phyloP scores from a whole-genome alignment of 2,888 invertebrate species.

The Cerastis leucographa region DNA sequence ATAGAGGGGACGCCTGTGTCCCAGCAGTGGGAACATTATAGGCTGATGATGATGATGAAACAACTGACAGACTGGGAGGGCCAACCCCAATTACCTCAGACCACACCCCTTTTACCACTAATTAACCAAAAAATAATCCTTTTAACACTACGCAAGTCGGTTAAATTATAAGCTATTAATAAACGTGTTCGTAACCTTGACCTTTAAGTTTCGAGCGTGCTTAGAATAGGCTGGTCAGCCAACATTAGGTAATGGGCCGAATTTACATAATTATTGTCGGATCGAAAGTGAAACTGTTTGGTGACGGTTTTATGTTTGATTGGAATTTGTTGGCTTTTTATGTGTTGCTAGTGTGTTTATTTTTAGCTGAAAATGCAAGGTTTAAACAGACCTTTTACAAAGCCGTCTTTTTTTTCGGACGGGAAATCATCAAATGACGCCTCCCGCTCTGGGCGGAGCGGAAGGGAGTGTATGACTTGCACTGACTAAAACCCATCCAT shows the following conservation, averaged over 20 bases:
- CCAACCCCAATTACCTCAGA: background rate
- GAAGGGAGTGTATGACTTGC: too few species aligned
- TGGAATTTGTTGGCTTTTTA: background rate
- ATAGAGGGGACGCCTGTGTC: too few species aligned
- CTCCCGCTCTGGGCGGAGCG: too few species aligned
- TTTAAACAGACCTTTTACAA: too few species aligned
- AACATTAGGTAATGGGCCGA: constrained; percentile 26
- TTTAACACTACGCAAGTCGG: background rate
- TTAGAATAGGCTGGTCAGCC: constrained; percentile 31
- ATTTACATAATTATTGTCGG: constrained; percentile 47
- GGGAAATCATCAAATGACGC: too few species aligned
- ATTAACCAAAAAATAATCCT: background rate
- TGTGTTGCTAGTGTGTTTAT: too few species aligned
- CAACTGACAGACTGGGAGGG: too few species aligned
- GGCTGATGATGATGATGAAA: too few species aligned
- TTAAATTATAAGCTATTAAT: constrained; percentile 41
- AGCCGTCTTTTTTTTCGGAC: too few species aligned
- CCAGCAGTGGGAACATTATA: too few species aligned
- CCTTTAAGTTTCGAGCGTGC: constrained; percentile 27
- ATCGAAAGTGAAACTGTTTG: constrained; percentile 38
- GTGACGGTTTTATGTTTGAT: constrained; percentile 15
- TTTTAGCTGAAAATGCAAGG: too few species aligned
- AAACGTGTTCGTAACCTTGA: constrained; percentile 42
- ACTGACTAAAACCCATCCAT: too few species aligned
- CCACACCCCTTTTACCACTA: background rate